phyloP scores from a whole-genome alignment of 2,888 invertebrate species.

The Cerceris rybyensis region DNA sequence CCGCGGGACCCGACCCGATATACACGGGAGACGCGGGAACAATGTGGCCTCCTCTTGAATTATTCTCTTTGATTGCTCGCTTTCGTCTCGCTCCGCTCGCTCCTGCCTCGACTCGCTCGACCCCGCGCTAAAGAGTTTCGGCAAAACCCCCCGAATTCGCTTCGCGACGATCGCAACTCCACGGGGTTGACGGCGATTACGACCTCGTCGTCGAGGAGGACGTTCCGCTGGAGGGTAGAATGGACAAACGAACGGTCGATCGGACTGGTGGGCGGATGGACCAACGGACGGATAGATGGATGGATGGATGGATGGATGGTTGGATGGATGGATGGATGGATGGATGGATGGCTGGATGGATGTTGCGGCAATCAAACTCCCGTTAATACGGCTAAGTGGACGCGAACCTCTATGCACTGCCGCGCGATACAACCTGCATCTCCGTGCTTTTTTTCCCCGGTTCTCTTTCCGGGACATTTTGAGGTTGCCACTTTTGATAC shows the following conservation, averaged over 20 bases:
- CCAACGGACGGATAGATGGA: slow-evolving; percentile 31
- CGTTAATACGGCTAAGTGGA: slow-evolving; percentile 75
- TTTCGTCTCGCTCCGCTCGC: slow-evolving; percentile 77
- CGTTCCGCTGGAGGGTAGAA: slow-evolving; percentile 20
- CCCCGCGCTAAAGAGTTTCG: slow-evolving; percentile 62
- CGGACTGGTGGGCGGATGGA: slow-evolving; percentile 13
- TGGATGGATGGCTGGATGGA: slow-evolving; percentile 53
- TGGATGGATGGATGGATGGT: slow-evolving; percentile 49
- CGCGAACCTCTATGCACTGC: slow-evolving; percentile 63
- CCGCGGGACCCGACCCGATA: slow-evolving; percentile 53
- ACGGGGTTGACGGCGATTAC: slow-evolving; percentile 58
- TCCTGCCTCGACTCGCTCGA: slow-evolving; percentile 41
- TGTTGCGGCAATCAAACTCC: slow-evolving; percentile 73
- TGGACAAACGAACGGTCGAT: slow-evolving; percentile 26
- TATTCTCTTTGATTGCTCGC: slow-evolving; percentile 82
- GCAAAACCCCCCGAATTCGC: slow-evolving; percentile 28
- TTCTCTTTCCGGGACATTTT: slow-evolving; percentile 14
- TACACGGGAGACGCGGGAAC: slow-evolving; percentile 69
- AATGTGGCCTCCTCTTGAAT: slow-evolving; percentile 80
- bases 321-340: slow-evolving; percentile 49
- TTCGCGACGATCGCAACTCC: slow-evolving; percentile 32
- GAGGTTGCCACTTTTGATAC: slow-evolving; percentile 33
- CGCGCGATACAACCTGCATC: slow-evolving; percentile 31
- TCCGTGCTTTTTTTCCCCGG: slow-evolving; percentile 24
- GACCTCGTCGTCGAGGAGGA: slow-evolving; percentile 47